Evolutionary conservation across 1,140 invertebrate species (phyloP).

Genomic region (Elymnias hypermnestra): DNA sequence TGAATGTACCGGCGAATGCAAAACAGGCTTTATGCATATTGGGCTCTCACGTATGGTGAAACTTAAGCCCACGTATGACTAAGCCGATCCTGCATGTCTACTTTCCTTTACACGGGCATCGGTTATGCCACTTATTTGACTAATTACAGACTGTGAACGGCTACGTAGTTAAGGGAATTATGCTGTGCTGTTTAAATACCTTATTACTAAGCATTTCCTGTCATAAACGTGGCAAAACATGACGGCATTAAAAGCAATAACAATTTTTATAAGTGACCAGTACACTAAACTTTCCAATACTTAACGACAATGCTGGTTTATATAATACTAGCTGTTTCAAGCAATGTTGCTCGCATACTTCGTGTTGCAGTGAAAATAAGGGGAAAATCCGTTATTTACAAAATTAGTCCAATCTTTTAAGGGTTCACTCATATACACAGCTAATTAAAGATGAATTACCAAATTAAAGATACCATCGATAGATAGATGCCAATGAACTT

Average conservation of each 20-base stretch:
- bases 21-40: conserved; percentile 20
- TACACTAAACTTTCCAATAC: no score
- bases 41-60: conserved; percentile 16
- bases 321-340: no score
- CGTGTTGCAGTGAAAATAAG: no score
- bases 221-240: not conserved
- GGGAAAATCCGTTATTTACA: no score
- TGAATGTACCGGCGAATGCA: conserved; percentile 18
- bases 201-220: conserved; percentile 1
- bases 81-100: conserved; percentile 15
- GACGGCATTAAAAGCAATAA: not conserved
- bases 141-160: conserved; percentile 11
- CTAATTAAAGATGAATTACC: no score
- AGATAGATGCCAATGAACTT: no score
- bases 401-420: no score
- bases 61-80: conserved; percentile 15
- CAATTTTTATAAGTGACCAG: conserved; percentile 3
- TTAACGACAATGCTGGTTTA: no score
- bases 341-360: no score
- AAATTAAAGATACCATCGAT: no score
- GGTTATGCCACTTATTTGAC: conserved; percentile 12
- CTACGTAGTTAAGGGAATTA: not conserved
- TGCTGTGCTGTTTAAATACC: not conserved
- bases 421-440: no score
- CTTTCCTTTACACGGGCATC: conserved; percentile 14